Evolutionary conservation across 2,888 invertebrate species (phyloP).

Genomic region (Cyaniris semiargus): DNA sequence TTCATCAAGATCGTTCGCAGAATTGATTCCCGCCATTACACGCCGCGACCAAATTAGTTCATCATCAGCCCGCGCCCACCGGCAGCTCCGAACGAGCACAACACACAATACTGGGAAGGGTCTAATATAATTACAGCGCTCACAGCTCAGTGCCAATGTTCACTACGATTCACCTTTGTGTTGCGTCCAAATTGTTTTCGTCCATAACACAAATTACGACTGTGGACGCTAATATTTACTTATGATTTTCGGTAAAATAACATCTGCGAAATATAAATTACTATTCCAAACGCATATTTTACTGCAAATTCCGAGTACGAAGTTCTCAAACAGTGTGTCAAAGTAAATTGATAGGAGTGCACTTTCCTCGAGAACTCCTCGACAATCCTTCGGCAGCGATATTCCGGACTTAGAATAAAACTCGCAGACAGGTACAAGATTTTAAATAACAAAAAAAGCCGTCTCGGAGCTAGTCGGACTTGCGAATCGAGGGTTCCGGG

Average conservation of each 20-base stretch:
- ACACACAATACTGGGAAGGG: not conserved
- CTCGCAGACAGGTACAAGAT: not conserved
- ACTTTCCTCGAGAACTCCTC: not conserved
- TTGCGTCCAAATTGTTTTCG: not conserved
- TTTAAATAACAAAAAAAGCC: not conserved
- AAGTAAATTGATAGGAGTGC: slow-evolving; percentile 16
- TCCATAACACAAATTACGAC: not conserved
- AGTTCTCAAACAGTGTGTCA: not conserved
- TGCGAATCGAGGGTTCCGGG: not conserved
- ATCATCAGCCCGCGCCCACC: not conserved
- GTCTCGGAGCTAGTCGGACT: not conserved
- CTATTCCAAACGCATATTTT: not conserved
- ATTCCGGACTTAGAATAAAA: not conserved
- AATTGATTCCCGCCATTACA: not conserved
- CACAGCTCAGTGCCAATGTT: not conserved
- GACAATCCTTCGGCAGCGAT: not conserved
- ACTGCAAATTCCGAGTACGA: not conserved
- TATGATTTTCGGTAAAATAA: not conserved
- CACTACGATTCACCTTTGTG: not conserved
- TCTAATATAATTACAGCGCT: not conserved
- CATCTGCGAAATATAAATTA: not conserved
- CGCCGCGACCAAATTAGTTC: not conserved
- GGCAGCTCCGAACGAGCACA: not conserved
- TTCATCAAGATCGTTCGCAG: not conserved
- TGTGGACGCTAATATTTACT: not conserved